A percentile compares a stretch with the other conserved stretches of the same genome.
These are phyloP conservation scores for Tubulanus polymorphus DNA, from an alignment of 2,888 invertebrate species.

Conservation along the genomic window DNA sequence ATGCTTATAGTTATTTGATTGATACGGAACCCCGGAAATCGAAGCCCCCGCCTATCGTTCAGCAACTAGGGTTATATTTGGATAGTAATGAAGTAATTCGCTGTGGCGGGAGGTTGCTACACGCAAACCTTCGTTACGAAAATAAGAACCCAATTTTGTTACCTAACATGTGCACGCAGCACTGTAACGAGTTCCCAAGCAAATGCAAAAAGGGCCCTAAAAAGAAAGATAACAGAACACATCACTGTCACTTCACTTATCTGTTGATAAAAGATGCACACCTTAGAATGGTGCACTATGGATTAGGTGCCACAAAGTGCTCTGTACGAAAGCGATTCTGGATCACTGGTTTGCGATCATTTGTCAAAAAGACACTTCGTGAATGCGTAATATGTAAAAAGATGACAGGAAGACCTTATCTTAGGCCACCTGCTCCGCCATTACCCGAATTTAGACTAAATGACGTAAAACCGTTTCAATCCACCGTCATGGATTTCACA, in stretches of 20 bases:
- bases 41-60: background rate
- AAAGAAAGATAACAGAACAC: too few species aligned
- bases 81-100: background rate
- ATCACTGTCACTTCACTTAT: background rate
- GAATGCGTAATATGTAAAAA: constrained; percentile 1
- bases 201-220: too few species aligned
- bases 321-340: background rate
- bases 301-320: background rate
- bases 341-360: background rate
- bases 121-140: background rate
- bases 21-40: background rate
- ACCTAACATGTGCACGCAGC: background rate
- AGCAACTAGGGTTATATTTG: background rate
- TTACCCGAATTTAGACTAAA: constrained; percentile 3
- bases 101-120: background rate
- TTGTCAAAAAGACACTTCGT: background rate
- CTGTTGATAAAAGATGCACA: background rate
- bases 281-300: background rate
- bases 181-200: too few species aligned
- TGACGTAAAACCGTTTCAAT: background rate
- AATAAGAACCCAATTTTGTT: background rate
- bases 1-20: background rate
- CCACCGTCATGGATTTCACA: constrained; percentile 2
- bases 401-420: constrained; percentile 3
- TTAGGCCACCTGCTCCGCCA: background rate